Percentiles rank a stretch among this genome's conserved stretches.
Conservation (phyloP, 37 sponge, comb jelly and placozoan genomes). For the Aplysina aerophoba region DNA sequence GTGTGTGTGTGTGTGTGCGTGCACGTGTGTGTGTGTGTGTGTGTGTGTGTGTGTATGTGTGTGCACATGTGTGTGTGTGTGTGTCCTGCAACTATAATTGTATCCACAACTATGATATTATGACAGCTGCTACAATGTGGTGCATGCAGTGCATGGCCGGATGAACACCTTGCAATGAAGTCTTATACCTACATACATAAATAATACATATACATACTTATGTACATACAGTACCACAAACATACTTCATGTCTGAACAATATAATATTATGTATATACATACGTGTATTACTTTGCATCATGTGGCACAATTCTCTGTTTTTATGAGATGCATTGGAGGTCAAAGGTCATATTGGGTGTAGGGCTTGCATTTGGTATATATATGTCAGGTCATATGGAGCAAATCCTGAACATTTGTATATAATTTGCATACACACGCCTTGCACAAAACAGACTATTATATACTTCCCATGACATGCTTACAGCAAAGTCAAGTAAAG, state of each 20-base stretch:
- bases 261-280: neutral
- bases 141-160: no score
- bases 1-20: slow-evolving; percentile 16
- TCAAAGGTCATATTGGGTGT: neutral
- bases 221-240: no score
- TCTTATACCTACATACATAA: no score
- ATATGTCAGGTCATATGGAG: neutral
- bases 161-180: no score
- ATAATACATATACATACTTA: no score
- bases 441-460: no score
- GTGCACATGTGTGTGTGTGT: slow-evolving; percentile 8
- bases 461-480: no score
- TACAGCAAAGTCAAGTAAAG: no score
- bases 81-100: neutral
- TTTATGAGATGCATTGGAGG: neutral
- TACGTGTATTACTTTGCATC: neutral
- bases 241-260: no score
- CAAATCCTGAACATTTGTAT: neutral
- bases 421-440: no score
- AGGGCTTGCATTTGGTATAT: neutral
- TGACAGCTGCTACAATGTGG: no score
- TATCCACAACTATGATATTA: no score
- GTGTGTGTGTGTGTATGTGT: slow-evolving; percentile 1
- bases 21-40: neutral
- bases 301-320: neutral